Evolutionary conservation across 2,888 invertebrate species (phyloP), one percentile per base, ranked within the genome.

Genomic region (Drosophila atroscutellata): DNA sequence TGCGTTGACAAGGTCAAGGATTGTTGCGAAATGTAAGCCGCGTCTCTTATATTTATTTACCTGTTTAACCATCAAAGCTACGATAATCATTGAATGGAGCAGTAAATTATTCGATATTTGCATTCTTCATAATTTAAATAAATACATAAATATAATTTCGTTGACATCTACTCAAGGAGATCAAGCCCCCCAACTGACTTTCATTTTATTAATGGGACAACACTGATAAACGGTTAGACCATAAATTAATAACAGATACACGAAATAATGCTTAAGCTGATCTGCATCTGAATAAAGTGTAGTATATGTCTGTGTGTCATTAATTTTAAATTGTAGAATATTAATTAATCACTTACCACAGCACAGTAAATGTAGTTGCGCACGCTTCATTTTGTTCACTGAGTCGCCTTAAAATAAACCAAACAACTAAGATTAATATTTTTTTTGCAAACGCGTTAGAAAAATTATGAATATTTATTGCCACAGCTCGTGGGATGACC

Each of bases 401-500:
- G 83, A 85, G 77, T 86, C 74, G 83, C 85, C 91, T 91, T 64
- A 34, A 91, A 91, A 24, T 50, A 83, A 64, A 70, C 47, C 72
- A 75, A 72, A 58, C 72, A 62, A 52, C 36, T 67, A n/a, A n/a
- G 55, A 55, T 67, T 50, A 56, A 39, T 45, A 63, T 77, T 61
- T 52, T 70, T 70, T 68, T 66, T 57, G 61, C 65, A 64, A 49
- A 69, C 55, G 73, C 72, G 64, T 79, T 74, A 73, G 67, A 68
- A 70, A 87, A 74, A 73, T 65, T 75, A 85, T 87, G 77, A 84
- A 87, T 85, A 87, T 83, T 87, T 85, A 83, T 87, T 83, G 63
- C 77, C 60, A 69, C 72, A 87, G 55, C 72, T 73, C 86, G 88
- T 87, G 86, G 77, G 88, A 83, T 65, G 80, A 50, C 77, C 18